phyloP scores from a whole-genome alignment of 2,113 vertebrate genomes.

The Lepus americanus region DNA sequence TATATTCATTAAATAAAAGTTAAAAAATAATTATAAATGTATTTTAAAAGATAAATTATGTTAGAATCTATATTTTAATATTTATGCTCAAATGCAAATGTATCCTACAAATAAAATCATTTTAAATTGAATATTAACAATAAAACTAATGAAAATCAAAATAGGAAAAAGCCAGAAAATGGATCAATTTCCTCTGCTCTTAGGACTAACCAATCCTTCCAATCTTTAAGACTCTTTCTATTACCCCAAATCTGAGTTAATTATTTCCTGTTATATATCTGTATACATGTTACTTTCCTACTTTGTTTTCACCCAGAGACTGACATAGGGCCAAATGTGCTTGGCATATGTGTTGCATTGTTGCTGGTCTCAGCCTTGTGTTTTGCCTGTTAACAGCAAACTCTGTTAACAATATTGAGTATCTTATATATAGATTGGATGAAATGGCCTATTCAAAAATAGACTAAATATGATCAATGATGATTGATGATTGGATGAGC shows the following conservation, averaged over 20 bases:
- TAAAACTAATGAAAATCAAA: constrained; percentile 33
- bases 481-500: background rate
- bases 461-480: background rate
- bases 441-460: background rate
- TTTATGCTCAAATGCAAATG: constrained; percentile 24
- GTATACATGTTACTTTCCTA: background rate
- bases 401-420: background rate
- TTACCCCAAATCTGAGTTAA: background rate
- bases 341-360: background rate
- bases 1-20: too few relatives aligned
- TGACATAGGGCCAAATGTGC: background rate
- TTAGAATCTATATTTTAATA: constrained; percentile 49
- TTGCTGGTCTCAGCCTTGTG: background rate
- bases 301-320: background rate
- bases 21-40: too few relatives aligned
- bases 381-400: background rate
- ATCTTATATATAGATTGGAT: background rate
- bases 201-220: background rate
- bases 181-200: background rate
- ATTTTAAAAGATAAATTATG: background rate
- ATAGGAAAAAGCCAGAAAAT: background rate
- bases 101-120: background rate
- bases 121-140: constrained; percentile 48
- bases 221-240: background rate
- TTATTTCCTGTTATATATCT: background rate